Evolutionary conservation across 1,140 invertebrate genomes (phyloP).

Genomic region (Papilio xuthus): DNA sequence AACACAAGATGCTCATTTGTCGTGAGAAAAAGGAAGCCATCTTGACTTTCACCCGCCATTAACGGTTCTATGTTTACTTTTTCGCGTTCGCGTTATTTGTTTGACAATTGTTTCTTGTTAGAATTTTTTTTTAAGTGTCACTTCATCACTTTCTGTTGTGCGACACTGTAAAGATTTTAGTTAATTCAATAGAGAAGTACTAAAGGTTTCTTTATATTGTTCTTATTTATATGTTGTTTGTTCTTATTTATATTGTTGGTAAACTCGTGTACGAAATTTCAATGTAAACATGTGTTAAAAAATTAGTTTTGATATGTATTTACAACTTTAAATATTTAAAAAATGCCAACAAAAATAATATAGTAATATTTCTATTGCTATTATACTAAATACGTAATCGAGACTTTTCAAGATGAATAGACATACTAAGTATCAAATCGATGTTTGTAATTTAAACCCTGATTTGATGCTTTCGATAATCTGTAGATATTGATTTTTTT

Average conservation of each 20-base stretch:
- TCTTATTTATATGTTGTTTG: too few species aligned
- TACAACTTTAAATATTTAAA: too few species aligned
- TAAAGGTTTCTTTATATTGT: too few species aligned
- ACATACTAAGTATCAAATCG: neutral
- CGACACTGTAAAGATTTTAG: neutral
- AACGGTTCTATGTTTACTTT: constrained; percentile 57
- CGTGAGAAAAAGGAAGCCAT: constrained; percentile 70
- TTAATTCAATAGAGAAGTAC: neutral
- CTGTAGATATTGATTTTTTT: neutral
- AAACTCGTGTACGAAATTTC: too few species aligned
- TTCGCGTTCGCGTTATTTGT: constrained; percentile 52
- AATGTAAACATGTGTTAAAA: too few species aligned
- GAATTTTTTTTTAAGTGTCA: constrained; percentile 38
- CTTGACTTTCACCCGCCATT: constrained; percentile 65
- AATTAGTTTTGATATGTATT: too few species aligned
- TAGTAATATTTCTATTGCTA: too few species aligned
- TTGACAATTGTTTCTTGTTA: constrained; percentile 58
- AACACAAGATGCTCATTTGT: constrained; percentile 57
- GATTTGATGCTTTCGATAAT: neutral
- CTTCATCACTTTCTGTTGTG: constrained; percentile 27
- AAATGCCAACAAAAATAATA: too few species aligned
- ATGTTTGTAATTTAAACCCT: neutral
- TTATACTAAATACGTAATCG: neutral
- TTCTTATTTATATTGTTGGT: too few species aligned
- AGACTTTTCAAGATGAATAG: neutral